These are phyloP conservation scores for Polydrusus cervinus DNA, from an alignment of 2,888 invertebrate species.

Conservation along the genomic window DNA sequence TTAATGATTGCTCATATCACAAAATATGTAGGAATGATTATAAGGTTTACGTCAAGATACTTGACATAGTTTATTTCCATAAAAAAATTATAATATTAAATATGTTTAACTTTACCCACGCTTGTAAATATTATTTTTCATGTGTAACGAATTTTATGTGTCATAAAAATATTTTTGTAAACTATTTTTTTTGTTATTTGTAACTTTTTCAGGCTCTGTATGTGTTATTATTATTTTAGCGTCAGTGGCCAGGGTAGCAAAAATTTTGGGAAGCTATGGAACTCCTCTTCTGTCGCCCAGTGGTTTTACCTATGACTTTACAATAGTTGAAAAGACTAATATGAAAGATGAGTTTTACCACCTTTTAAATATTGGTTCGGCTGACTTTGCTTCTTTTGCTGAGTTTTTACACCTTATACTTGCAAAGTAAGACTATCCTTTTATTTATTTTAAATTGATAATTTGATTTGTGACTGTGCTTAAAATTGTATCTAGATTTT, in stretches of 20 bases:
- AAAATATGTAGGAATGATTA: slow-evolving; percentile 1
- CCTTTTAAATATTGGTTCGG: slow-evolving; percentile 82
- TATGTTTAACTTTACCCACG: too few species aligned
- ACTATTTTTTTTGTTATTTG: too few species aligned
- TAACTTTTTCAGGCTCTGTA: neutral
- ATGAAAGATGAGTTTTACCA: slow-evolving; percentile 86
- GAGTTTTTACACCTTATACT: slow-evolving; percentile 82
- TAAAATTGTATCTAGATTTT: too few species aligned
- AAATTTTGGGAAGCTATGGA: slow-evolving; percentile 83
- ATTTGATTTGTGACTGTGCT: neutral
- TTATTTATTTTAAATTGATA: neutral
- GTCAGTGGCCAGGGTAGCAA: slow-evolving; percentile 84
- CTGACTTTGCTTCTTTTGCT: slow-evolving; percentile 83
- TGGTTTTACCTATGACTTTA: slow-evolving; percentile 87
- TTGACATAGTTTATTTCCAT: slow-evolving; percentile 3
- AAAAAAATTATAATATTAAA: slow-evolving; percentile 6
- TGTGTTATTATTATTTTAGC: slow-evolving; percentile 74
- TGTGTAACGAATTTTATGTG: too few species aligned
- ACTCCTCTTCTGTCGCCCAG: slow-evolving; percentile 87
- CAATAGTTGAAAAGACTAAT: slow-evolving; percentile 77
- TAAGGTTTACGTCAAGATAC: neutral
- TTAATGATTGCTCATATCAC: slow-evolving; percentile 2
- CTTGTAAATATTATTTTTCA: neutral
- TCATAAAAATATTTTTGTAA: neutral
- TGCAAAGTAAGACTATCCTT: slow-evolving; percentile 73